Base-by-base conservation (phyloP, 1,140 invertebrate species). In the Bombus confusus region DNA sequence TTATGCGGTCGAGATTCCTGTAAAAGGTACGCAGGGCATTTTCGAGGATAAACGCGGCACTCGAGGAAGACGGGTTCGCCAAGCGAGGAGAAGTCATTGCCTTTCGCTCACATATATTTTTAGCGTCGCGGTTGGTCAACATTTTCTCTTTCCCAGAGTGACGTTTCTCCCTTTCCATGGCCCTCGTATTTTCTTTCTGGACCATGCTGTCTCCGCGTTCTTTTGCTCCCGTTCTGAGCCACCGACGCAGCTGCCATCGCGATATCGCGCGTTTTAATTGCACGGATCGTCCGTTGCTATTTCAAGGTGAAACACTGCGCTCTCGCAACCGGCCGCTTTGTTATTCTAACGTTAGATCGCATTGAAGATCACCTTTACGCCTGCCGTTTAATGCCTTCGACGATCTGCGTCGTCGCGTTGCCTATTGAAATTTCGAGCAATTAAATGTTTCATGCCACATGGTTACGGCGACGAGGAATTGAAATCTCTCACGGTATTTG, bases 21-120 rank as follows among this genome's bases (percentile, higher is more conserved):
- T 84, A 87, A 88, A 88, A 90, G 90, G 88, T 91, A 90, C 91
- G 84, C 79, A 79, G 86, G 83, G 87, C 81, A 88, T 80, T 89
- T 89, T 88, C 87, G 93, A 93, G 92, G 92, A 92, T 93, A 92
- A 93, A 93, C 92, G 92, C 86, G 86, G 87, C 64, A 88, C 68
- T 89, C 8, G 9, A 25, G 39, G 82, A 69, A 77, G 59, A 74
- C 25, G 87, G 47, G 47, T 59, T 72, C 34, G n/a, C 57, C 47
- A 34, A 37, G 18, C 80, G 71, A 85, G 86, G 87, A 86, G 85
- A 74, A 92, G 92, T 92, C 92, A 90, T 92, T 91, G 92, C 86
- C 92, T 93, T 88, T 92, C 87, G 91, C 86, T 85, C 57, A 62
- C 89, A 90, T 89, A 90, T 92, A 93, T 93, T 92, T 93, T 92